Percentiles rank a stretch among this genome's conserved stretches.
Conservation (phyloP, 2,797 vertebrate genomes). For the Lepus townsendii region DNA sequence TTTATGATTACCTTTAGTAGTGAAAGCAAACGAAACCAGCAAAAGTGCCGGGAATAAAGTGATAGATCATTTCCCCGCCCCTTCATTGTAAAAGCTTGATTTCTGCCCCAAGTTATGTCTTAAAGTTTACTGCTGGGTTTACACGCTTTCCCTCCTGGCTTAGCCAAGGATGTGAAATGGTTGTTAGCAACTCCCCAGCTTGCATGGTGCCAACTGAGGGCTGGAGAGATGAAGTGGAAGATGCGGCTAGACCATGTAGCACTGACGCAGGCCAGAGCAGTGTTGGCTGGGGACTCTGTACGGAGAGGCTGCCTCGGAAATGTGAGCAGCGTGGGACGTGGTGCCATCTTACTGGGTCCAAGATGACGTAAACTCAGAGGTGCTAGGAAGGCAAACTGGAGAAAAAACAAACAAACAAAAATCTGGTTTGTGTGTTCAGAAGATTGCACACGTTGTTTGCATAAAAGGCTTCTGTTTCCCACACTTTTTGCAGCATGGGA, state of each 20-base stretch:
- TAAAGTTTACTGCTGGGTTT: slow-evolving; percentile 80
- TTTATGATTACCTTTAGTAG: slow-evolving; percentile 20
- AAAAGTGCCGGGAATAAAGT: slow-evolving; percentile 25
- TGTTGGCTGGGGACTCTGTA: background rate
- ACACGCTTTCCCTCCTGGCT: slow-evolving; percentile 80
- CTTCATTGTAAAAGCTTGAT: slow-evolving; percentile 77
- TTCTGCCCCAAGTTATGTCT: slow-evolving; percentile 76
- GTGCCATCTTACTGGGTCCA: background rate
- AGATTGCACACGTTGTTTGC: background rate
- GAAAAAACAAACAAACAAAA: background rate
- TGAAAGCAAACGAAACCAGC: slow-evolving; percentile 71
- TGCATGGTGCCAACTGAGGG: slow-evolving; percentile 70
- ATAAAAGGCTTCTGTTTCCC: background rate
- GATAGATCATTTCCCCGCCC: slow-evolving; percentile 70
- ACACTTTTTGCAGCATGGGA: background rate
- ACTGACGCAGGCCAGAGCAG: background rate
- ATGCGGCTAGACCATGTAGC: background rate
- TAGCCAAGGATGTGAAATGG: slow-evolving; percentile 79
- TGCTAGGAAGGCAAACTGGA: background rate
- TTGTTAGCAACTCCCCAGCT: slow-evolving; percentile 57
- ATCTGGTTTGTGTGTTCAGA: fast-evolving
- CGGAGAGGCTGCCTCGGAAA: background rate
- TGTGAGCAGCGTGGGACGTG: background rate
- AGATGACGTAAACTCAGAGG: background rate
- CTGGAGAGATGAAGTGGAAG: slow-evolving; percentile 53